Percentiles rank a stretch among this genome's conserved stretches.
Conservation (phyloP, 2,113 vertebrate species). For the Oryzias woworae region DNA sequence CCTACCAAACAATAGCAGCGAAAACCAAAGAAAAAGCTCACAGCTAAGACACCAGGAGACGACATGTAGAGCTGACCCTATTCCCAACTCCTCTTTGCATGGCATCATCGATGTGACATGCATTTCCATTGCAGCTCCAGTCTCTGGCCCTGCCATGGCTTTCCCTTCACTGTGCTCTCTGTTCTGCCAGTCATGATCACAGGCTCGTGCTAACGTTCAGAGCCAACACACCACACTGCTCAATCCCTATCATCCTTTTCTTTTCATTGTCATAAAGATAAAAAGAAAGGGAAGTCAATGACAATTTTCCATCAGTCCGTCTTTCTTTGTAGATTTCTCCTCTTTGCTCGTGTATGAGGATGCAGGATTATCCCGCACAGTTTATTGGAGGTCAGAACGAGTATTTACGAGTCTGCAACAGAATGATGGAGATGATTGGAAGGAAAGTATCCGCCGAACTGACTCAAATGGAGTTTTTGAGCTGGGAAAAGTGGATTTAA, state of each 20-base stretch:
- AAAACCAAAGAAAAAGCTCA: conserved; percentile 32
- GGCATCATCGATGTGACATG: conserved; percentile 76
- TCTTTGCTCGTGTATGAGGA: conserved; percentile 28
- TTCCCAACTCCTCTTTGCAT: conserved; percentile 48
- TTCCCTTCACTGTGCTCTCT: conserved; percentile 34
- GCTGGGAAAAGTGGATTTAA: too few species aligned
- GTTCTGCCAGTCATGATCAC: conserved; percentile 58
- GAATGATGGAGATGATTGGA: conserved; percentile 36
- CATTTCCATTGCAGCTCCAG: conserved; percentile 54
- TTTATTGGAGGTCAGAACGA: conserved; percentile 6
- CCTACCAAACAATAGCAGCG: conserved; percentile 37
- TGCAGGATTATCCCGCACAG: conserved; percentile 45
- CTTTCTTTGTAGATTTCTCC: conserved; percentile 35
- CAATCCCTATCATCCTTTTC: conserved; percentile 32
- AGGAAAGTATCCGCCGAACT: not conserved
- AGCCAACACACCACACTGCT: conserved; percentile 18
- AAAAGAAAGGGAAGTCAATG: conserved; percentile 57
- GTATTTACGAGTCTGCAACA: conserved; percentile 3
- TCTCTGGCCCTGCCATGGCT: conserved; percentile 29
- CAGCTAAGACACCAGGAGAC: conserved; percentile 33
- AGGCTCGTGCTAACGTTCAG: conserved; percentile 27
- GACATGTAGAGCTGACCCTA: conserved; percentile 47
- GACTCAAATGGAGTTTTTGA: too few species aligned
- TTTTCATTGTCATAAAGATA: conserved; percentile 52
- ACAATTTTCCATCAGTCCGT: conserved; percentile 63